Conservation (phyloP, 2,113 vertebrate genomes). For the Istiophorus platypterus region DNA sequence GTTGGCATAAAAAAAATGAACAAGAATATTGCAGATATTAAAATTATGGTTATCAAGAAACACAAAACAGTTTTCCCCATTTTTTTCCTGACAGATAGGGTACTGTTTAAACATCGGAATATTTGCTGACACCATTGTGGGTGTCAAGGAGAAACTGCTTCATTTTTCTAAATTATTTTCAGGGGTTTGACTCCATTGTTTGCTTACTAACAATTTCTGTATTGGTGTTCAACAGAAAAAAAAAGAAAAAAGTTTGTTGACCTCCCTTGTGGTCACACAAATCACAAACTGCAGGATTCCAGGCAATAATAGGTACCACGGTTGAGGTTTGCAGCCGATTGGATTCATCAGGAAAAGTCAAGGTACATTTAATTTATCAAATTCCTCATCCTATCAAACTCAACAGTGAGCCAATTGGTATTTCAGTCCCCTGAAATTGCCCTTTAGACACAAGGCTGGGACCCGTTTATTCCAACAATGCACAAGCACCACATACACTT, state of each 20-base stretch:
- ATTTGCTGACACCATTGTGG: not conserved
- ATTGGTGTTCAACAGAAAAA: conserved; percentile 26
- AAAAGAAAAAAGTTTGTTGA: conserved; percentile 59
- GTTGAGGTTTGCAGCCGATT: conserved; percentile 63
- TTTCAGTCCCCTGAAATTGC: conserved; percentile 64
- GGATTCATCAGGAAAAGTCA: conserved; percentile 80
- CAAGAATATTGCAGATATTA: conserved; percentile 10
- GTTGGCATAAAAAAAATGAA: conserved; percentile 3
- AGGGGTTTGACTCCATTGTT: conserved; percentile 21
- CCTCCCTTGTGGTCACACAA: conserved; percentile 68
- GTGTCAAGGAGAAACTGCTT: conserved; percentile 44
- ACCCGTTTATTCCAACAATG: conserved; percentile 35
- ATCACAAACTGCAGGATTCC: conserved; percentile 51
- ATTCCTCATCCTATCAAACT: conserved; percentile 70
- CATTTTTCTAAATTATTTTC: conserved; percentile 34
- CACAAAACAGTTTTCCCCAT: not conserved
- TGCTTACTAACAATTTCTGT: conserved; percentile 34
- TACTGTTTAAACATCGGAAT: not conserved
- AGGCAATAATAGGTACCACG: conserved; percentile 61
- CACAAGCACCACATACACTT: conserved; percentile 3
- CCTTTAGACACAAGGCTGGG: conserved; percentile 51
- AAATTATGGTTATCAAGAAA: conserved; percentile 1
- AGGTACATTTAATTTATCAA: conserved; percentile 77
- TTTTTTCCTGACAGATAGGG: not conserved
- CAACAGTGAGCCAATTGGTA: conserved; percentile 70